Conservation (phyloP, 2,888 invertebrate genomes). For the Beris chalybata region DNA sequence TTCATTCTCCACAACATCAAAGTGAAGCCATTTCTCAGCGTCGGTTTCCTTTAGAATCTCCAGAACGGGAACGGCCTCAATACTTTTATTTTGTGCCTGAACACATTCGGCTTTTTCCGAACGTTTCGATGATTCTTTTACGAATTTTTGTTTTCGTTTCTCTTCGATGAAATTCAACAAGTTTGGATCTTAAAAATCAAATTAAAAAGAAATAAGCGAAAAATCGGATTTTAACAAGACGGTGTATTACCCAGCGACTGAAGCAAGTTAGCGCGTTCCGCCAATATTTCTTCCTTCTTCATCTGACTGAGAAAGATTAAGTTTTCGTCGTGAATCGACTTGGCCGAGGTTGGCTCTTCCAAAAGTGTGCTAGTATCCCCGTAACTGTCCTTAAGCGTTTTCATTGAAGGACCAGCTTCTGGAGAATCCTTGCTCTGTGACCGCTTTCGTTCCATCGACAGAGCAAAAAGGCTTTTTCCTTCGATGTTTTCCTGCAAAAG, state of each 20-base stretch:
- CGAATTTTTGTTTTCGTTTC: constrained; percentile 40
- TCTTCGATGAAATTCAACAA: constrained; percentile 36
- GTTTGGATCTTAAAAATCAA: constrained; percentile 32
- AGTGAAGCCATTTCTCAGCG: constrained; percentile 77
- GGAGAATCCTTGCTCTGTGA: constrained; percentile 9
- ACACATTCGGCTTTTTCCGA: not conserved
- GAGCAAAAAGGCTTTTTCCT: constrained; percentile 60
- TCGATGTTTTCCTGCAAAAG: constrained; percentile 33
- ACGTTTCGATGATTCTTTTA: constrained; percentile 41
- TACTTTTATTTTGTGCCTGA: constrained; percentile 43
- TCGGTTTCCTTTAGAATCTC: constrained; percentile 64
- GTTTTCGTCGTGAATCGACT: constrained; percentile 75
- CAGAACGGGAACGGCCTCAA: constrained; percentile 58
- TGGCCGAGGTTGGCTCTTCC: constrained; percentile 58
- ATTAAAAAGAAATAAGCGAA: not conserved
- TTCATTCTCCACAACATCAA: constrained; percentile 81
- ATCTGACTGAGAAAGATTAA: constrained; percentile 66
- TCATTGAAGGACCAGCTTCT: constrained; percentile 26
- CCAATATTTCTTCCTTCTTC: constrained; percentile 73
- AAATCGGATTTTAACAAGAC: not conserved
- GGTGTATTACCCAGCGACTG: constrained; percentile 49
- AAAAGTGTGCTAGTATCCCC: constrained; percentile 46
- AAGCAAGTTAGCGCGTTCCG: constrained; percentile 71
- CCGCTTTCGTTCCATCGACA: constrained; percentile 54
- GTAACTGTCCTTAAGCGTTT: constrained; percentile 34